A percentile compares a stretch with the other conserved stretches of the same genome.
Conservation (phyloP, 2,888 invertebrate genomes). For the Gibbula magus region DNA sequence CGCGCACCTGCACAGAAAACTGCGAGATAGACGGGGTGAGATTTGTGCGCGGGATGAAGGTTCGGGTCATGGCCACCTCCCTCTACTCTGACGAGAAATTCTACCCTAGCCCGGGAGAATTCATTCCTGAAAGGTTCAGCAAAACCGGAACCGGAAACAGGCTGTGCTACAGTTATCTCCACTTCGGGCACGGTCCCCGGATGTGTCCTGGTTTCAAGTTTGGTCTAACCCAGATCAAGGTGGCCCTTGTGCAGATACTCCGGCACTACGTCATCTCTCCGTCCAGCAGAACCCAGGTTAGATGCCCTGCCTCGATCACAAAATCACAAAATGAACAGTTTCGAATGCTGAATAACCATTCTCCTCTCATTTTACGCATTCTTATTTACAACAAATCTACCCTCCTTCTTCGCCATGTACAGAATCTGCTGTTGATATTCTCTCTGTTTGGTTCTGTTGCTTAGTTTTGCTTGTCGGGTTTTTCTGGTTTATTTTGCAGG, state of each 20-base stretch:
- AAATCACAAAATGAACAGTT: too few species aligned
- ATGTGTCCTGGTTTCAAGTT: constrained; percentile 57
- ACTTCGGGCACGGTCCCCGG: constrained; percentile 60
- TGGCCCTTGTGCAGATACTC: constrained; percentile 48
- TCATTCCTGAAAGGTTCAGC: constrained; percentile 58
- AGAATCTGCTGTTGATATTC: too few species aligned
- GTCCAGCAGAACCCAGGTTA: constrained; percentile 48
- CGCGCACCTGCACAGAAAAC: constrained; percentile 51
- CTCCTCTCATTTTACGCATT: too few species aligned
- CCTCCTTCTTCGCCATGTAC: too few species aligned
- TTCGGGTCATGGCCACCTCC: constrained; percentile 54
- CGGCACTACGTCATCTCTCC: constrained; percentile 42
- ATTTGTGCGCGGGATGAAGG: constrained; percentile 50
- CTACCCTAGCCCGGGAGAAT: constrained; percentile 50
- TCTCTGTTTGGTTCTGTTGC: too few species aligned
- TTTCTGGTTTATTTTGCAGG: too few species aligned
- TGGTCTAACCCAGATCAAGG: constrained; percentile 48
- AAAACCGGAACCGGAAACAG: background rate
- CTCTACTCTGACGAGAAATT: constrained; percentile 49
- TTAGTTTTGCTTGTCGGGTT: too few species aligned
- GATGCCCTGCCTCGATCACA: background rate
- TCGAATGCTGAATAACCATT: too few species aligned
- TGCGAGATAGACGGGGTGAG: constrained; percentile 50
- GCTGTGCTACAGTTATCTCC: constrained; percentile 27
- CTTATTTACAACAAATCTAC: too few species aligned